A percentile compares a stretch with the other conserved stretches of the same genome.
Evolutionary conservation across 2,797 vertebrate species (phyloP).

Genomic region (Threskiornis aethiopicus): DNA sequence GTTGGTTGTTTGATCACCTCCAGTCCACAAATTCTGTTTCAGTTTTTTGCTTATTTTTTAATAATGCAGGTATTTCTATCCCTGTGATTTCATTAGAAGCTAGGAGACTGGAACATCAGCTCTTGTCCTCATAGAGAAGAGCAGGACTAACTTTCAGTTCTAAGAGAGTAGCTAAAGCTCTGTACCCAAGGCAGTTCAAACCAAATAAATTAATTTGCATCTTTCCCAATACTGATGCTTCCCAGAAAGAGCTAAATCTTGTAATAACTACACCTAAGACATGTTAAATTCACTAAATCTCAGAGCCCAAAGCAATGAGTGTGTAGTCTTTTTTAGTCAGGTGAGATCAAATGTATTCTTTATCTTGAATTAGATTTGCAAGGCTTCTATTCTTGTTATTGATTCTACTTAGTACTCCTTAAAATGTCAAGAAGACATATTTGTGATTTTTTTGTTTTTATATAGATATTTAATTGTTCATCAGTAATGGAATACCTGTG

Average conservation of each 20-base stretch:
- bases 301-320: neutral
- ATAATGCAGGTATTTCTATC: neutral
- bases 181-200: neutral
- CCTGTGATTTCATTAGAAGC: neutral
- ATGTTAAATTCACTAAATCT: neutral
- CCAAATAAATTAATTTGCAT: neutral
- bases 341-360: neutral
- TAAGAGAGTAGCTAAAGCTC: neutral
- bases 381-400: neutral
- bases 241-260: neutral
- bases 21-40: neutral
- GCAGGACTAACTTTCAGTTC: neutral
- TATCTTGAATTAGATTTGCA: neutral
- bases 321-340: neutral
- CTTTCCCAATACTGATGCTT: neutral
- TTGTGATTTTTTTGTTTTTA: neutral
- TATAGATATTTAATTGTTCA: neutral
- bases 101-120: neutral
- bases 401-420: neutral
- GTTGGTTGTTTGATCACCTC: neutral
- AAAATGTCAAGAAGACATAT: neutral
- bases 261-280: neutral
- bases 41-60: neutral
- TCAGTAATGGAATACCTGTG: neutral
- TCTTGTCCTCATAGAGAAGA: neutral